Base-by-base conservation (phyloP, 2,113 vertebrate species). In the Melanocharis versteri region DNA sequence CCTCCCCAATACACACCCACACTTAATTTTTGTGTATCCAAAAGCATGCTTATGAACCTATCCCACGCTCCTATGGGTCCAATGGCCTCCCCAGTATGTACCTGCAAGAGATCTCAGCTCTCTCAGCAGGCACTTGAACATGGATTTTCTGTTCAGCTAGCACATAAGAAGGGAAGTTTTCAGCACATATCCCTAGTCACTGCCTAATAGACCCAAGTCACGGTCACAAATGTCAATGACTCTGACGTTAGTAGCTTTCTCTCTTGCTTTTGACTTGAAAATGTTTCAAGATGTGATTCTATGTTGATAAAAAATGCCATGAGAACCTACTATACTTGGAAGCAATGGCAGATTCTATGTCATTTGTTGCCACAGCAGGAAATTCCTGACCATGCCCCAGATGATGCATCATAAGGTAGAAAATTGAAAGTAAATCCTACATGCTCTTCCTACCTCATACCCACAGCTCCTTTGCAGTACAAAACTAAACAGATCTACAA, bases 221-320 rank as follows among this genome's bases (percentile, higher is more conserved):
- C 0, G 0, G 79, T 70, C 27, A 88, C 48, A 48, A 44, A 39
- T 54, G 33, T 39, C 75, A 83, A 47, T 42, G 71, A 40, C 33
- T 58, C 13, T 65, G 68, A 73, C 1, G 4, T 31, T 24, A 35
- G 15, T 14, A 44, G 11, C 4, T 88, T 70, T 83, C 15, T 70
- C 30, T 50, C n/a, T 70, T 69, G 42, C 18, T 83, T 96, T 66
- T 69, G 20, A 22, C 75, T 72, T 71, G 35, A 81, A 86, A 86
- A 42, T 17, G 7, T 70, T 89, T 93, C 58, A 66, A 70, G 51
- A 50, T 0, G 0, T 56, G 26, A 66, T 72, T 18, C 21, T 47
- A 15, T 15, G 31, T n/a, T 70, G 44, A 37, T 58, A 68, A 78
- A 2, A 81, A 75, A 78, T 28, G 6, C 27, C 61, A 61, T 7